Evolutionary conservation across 2,888 invertebrate species (phyloP), one percentile per base, ranked within the genome.

Genomic region (Nephrocerus scutellatus): DNA sequence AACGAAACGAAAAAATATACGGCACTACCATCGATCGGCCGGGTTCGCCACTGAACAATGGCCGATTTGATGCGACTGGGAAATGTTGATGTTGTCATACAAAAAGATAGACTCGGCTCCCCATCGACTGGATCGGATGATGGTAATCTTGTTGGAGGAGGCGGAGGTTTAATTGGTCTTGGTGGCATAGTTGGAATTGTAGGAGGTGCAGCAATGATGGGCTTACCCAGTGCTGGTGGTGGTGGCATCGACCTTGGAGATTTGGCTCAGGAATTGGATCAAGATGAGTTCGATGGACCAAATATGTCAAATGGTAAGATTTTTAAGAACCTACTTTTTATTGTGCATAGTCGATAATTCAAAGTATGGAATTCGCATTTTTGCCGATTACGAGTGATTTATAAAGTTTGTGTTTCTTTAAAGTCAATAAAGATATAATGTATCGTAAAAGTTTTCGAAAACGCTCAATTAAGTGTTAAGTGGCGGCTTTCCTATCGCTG

Each of bases 61-160:
- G 80, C 80, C 66, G 81, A 81, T 72, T 70, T 80, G 66, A 79
- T 81, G 66, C 79, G 81, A 56, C 75, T 77, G 73, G 78, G 77
- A 62, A 77, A 76, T 62, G 74, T 76, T 46, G 65, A 64, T 55
- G 72, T 73, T 41, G 77, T 77, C 68, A 76, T 77, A 69, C 77
- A 76, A 60, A 81, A 81, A 72, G 82, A 82, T 69, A 81, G 81
- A 70, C 70, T 82, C 51, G 84, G 87, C 49, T 86, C 87, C 43
- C 87, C 88, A 30, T 86, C 85, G 51, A 86, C 86, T 41, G 87
- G 86, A 58, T 88, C 86, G 42, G 88, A 88, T 57, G 88, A 88
- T 62, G 86, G 85, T 26, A 82, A 81, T 54, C 54, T 65, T 52
- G 59, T 60, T 26, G 60, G 59, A 14, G 44, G 60, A 31, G 62